phyloP scores from a whole-genome alignment of 1,140 invertebrate species.

The Drosophila trapezifrons region DNA sequence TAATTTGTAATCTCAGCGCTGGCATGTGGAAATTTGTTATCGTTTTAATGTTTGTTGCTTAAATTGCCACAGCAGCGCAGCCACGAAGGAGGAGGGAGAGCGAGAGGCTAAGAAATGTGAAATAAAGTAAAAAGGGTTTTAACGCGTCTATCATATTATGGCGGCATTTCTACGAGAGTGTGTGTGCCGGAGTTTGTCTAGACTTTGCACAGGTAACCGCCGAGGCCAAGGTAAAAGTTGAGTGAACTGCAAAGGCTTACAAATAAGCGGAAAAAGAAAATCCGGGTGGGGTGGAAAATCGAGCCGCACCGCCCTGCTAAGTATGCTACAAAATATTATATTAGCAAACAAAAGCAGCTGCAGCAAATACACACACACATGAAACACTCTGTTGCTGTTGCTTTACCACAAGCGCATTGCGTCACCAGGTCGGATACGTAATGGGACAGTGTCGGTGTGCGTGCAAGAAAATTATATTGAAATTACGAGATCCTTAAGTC shows the following conservation, averaged over 20 bases:
- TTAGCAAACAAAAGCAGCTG: conserved; percentile 78
- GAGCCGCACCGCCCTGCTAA: conserved; percentile 31
- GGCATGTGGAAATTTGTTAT: conserved; percentile 74
- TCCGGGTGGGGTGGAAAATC: conserved; percentile 18
- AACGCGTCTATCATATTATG: conserved; percentile 70
- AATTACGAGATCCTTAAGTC: conserved; percentile 64
- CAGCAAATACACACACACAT: conserved; percentile 32
- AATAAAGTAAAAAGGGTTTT: conserved; percentile 55
- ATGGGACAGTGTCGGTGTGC: conserved; percentile 35
- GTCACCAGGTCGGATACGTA: conserved; percentile 61
- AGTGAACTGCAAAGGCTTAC: conserved; percentile 62
- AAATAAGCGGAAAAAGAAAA: conserved; percentile 49
- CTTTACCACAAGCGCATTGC: conserved; percentile 66
- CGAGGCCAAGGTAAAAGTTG: conserved; percentile 64
- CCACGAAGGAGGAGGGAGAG: conserved; percentile 9
- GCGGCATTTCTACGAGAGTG: conserved; percentile 16
- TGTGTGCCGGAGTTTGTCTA: conserved; percentile 48
- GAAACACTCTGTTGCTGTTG: conserved; percentile 4
- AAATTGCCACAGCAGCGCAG: conserved; percentile 68
- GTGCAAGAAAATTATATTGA: conserved; percentile 72
- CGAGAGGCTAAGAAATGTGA: conserved; percentile 31
- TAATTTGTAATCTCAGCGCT: conserved; percentile 70
- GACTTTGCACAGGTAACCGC: conserved; percentile 68
- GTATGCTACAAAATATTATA: conserved; percentile 74
- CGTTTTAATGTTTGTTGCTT: conserved; percentile 73